Evolutionary conservation across 2,888 invertebrate genomes (phyloP).

Genomic region (Spicauda simplicius): DNA sequence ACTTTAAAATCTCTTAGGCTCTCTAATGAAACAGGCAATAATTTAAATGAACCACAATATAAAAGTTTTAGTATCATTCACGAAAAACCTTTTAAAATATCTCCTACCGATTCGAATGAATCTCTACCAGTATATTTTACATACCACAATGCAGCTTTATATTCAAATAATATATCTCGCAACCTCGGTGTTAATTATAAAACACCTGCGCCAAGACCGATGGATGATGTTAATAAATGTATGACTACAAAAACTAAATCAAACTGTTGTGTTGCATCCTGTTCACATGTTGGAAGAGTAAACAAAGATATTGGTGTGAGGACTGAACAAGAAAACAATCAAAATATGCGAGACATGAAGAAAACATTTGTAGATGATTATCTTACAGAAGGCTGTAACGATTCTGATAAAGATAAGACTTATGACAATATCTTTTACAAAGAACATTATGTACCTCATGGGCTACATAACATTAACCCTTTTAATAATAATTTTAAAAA

Average conservation of each 20-base stretch:
- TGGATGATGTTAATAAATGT: background rate
- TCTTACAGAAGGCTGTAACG: background rate
- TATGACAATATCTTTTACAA: background rate
- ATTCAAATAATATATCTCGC: background rate
- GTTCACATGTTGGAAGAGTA: background rate
- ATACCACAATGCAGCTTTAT: background rate
- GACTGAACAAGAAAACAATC: background rate
- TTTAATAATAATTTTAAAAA: background rate
- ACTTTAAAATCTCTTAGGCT: background rate
- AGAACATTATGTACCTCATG: background rate
- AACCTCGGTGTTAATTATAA: background rate
- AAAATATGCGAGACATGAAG: background rate
- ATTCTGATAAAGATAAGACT: background rate
- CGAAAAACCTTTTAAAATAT: constrained; percentile 9
- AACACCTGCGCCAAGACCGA: background rate
- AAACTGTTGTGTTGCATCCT: background rate
- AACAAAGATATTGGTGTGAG: background rate
- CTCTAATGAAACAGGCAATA: background rate
- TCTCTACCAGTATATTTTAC: constrained; percentile 17
- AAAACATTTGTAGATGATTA: too few species aligned
- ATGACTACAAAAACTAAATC: background rate
- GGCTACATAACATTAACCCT: background rate
- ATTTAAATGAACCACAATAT: background rate
- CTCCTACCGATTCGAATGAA: constrained; percentile 13
- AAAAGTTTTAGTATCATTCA: constrained; percentile 12